A percentile compares a stretch with the other conserved stretches of the same genome.
Conservation (phyloP, 30 jellyfish, hydroid and myxozoan species). For the Aurelia sp. region DNA sequence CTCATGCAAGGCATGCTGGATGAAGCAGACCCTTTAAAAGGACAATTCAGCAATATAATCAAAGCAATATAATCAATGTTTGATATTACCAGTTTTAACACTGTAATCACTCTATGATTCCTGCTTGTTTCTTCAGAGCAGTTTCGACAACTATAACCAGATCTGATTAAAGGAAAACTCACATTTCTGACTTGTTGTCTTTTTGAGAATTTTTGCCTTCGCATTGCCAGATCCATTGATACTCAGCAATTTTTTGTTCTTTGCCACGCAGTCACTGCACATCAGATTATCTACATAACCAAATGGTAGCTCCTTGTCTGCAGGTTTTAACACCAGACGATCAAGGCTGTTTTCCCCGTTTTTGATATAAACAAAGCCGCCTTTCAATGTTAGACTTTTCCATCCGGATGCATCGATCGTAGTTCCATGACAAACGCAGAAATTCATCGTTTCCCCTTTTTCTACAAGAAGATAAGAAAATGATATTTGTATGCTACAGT, state of each 20-base stretch:
- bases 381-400: constrained; percentile 9
- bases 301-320: constrained; percentile 1
- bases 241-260: not conserved
- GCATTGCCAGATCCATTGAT: not conserved
- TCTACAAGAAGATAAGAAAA: not conserved
- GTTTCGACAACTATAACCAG: too few relatives aligned
- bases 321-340: constrained; percentile 1
- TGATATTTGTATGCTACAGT: too few relatives aligned
- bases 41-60: too few relatives aligned
- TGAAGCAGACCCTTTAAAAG: too few relatives aligned
- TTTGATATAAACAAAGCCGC: constrained; percentile 1
- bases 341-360: not conserved
- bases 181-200: too few relatives aligned
- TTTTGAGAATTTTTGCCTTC: not conserved
- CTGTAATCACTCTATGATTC: too few relatives aligned
- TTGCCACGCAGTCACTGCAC: constrained; percentile 24
- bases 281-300: constrained; percentile 45
- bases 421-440: constrained; percentile 39
- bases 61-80: too few relatives aligned
- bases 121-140: too few relatives aligned
- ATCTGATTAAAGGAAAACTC: too few relatives aligned
- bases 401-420: constrained; percentile 9
- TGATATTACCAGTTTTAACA: too few relatives aligned
- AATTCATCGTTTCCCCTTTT: not conserved
- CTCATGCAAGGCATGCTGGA: too few relatives aligned